A percentile compares a stretch with the other conserved stretches of the same genome.
Conservation (phyloP, 1,140 invertebrate genomes). For the Mycetomoellerius zeteki region DNA sequence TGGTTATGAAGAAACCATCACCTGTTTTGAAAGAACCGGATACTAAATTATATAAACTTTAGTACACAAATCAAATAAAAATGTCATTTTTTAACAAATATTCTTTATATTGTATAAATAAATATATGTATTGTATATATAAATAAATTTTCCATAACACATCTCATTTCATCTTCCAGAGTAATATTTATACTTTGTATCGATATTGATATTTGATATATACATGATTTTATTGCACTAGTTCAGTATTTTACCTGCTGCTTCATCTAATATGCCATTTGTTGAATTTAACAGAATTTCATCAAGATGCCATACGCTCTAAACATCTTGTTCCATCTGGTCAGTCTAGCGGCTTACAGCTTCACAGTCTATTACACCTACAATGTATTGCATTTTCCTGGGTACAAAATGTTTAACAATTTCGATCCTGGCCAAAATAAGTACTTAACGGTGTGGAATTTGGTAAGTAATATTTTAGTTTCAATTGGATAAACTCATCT, state of each 20-base stretch:
- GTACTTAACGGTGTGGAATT: conserved; percentile 87
- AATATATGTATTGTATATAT: too few species aligned
- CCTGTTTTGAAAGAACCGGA: too few species aligned
- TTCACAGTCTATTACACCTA: conserved; percentile 77
- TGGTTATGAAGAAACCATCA: too few species aligned
- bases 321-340: conserved; percentile 73
- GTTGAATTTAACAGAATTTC: conserved; percentile 46
- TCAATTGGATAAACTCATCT: neutral
- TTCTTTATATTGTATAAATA: too few species aligned
- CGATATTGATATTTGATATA: neutral
- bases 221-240: neutral
- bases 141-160: neutral
- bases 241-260: neutral
- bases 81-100: too few species aligned
- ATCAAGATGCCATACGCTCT: conserved; percentile 41
- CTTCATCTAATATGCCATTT: neutral
- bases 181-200: neutral
- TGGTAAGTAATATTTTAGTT: conserved; percentile 85
- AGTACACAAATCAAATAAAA: too few species aligned
- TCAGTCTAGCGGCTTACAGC: conserved; percentile 70
- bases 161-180: neutral
- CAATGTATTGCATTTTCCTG: conserved; percentile 70
- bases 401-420: conserved; percentile 48
- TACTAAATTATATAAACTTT: too few species aligned
- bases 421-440: conserved; percentile 86